Conservation (phyloP, 2,888 invertebrate genomes). For the Brenthis ino region DNA sequence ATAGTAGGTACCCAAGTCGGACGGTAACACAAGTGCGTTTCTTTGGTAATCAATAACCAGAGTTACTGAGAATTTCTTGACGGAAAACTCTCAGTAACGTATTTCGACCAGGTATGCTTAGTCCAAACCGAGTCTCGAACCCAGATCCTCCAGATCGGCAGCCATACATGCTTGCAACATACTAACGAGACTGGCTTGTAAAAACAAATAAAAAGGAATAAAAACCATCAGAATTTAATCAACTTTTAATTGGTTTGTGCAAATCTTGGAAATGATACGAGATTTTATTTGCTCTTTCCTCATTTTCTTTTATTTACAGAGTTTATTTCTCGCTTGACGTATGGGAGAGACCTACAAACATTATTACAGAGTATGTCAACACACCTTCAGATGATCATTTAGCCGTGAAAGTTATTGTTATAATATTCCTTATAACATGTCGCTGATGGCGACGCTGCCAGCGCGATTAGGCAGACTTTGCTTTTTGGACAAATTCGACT, state of each 20-base stretch:
- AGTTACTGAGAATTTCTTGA: too few species aligned
- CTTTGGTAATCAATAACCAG: too few species aligned
- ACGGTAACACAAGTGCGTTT: too few species aligned
- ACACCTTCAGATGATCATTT: constrained; percentile 10
- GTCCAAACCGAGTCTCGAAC: too few species aligned
- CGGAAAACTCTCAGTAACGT: too few species aligned
- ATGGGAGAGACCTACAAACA: constrained; percentile 32
- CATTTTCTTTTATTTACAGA: constrained; percentile 20
- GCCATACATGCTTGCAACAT: too few species aligned
- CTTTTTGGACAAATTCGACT: too few species aligned
- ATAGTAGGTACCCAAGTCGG: too few species aligned
- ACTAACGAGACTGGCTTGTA: not conserved
- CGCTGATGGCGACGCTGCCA: too few species aligned
- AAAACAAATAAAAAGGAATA: not conserved
- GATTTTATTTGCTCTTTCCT: constrained; percentile 21
- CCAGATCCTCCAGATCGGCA: too few species aligned
- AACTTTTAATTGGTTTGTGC: constrained; percentile 11
- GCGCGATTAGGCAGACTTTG: too few species aligned
- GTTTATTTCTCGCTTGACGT: constrained; percentile 28
- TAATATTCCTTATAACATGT: not conserved
- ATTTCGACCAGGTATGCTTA: too few species aligned
- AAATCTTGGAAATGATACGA: constrained; percentile 16
- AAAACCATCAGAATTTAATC: constrained; percentile 2
- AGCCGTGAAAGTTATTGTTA: not conserved
- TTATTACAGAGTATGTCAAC: constrained; percentile 31